Evolutionary conservation across 2,797 vertebrate species (phyloP).

Genomic region (Hybognathus amarus): DNA sequence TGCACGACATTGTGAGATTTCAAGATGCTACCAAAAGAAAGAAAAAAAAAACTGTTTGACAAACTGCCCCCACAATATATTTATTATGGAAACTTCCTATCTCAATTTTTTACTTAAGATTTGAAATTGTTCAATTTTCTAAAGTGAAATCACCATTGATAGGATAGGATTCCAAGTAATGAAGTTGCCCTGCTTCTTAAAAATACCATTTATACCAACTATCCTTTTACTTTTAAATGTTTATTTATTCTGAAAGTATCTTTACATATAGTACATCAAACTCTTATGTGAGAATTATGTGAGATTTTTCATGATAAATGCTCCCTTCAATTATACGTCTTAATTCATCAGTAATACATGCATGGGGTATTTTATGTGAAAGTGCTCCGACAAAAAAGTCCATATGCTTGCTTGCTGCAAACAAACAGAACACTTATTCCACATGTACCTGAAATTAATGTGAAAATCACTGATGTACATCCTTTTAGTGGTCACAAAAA

Average conservation of each 20-base stretch:
- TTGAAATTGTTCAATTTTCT: background rate
- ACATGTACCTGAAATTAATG: background rate
- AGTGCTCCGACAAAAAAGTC: background rate
- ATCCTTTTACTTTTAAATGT: constrained; percentile 1
- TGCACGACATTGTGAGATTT: background rate
- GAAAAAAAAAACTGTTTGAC: background rate
- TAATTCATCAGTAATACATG: constrained; percentile 13
- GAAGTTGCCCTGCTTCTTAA: background rate
- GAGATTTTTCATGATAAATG: background rate
- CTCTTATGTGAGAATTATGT: background rate
- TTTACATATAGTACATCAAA: background rate
- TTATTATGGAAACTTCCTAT: background rate
- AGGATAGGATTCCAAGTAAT: background rate
- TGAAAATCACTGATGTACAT: constrained; percentile 33
- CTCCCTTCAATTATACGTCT: background rate
- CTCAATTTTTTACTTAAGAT: background rate
- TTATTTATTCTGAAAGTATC: background rate
- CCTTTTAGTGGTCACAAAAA: constrained; percentile 35
- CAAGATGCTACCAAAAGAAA: background rate
- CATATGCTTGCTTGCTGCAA: background rate
- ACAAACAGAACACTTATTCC: constrained; percentile 7
- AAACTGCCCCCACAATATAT: background rate
- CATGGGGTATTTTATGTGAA: background rate
- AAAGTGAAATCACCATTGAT: background rate
- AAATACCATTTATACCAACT: background rate